Base-by-base conservation (phyloP, 2,113 vertebrate genomes). In the Albula goreensis region DNA sequence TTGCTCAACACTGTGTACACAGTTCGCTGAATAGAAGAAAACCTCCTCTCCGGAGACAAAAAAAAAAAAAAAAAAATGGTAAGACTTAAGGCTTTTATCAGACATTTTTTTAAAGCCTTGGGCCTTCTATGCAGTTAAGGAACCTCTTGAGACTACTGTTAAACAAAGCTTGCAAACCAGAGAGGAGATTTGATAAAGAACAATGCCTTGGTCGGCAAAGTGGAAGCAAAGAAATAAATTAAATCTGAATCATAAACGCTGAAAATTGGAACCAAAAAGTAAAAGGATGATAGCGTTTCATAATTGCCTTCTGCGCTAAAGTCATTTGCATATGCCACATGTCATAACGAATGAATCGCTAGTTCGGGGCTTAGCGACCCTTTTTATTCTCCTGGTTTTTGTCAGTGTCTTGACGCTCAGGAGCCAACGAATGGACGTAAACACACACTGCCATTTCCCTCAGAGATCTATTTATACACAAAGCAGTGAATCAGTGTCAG, bases 401-500 rank as follows among this genome's bases (percentile, higher is more conserved):
- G 4, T n/a, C 82, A 31, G 48, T 85, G 63, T 91, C 84, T 41
- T 52, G 80, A 81, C 0, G 50, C 19, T 85, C 87, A 12, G 85
- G 89, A 88, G 89, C 90, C 93, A 92, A 93, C 90, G 88, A 90
- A 89, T 83, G 85, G 88, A 89, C 87, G 88, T 87, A 88, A 90
- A 92, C 88, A 91, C 89, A 74, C 9, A 91, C 92, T 89, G 88
- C 86, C 90, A 87, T 53, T 86, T 52, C 91, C 90, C 89, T 92
- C 1, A 41, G 90, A 92, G 92, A 89, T 53, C 89, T 50, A 87
- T 89, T 83, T 89, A 93, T 88, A 91, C 90, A 92, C 91, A 92
- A 92, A 94, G 92, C 78, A 90, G 87, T 85, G 89, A 50, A 91
- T 91, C 87, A 92, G 90, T 92, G 91, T 93, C 93, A 90, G 90